Evolutionary conservation across 2,113 vertebrate genomes (phyloP), one percentile per base, ranked within the genome.

Genomic region (Agapornis roseicollis): DNA sequence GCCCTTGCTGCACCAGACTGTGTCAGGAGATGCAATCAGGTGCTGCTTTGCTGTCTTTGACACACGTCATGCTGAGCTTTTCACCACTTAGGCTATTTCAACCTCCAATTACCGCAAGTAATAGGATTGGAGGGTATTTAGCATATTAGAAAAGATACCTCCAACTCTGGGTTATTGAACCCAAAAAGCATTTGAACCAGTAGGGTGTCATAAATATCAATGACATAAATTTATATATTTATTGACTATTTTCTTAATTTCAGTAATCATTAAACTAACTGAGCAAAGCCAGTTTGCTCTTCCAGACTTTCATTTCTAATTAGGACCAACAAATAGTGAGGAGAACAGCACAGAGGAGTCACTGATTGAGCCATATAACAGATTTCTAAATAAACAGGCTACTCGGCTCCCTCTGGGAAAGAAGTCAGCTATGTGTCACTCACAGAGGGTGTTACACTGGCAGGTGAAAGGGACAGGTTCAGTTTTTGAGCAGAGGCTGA

Each of bases 1-100:
- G 23, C 17, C 44, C 22, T 33, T 0, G 0, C n/a, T 1, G 4
- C 11, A 18, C 22, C 44, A 35, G 16, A 60, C 28, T 8, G 52
- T 31, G 19, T 4, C 64, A 87, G 64, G 35, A 81, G 24, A 47
- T 11, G 23, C 33, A 39, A 1, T 17, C 46, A 74, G 46, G 13
- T 8, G 25, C 37, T 68, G 27, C 52, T 64, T 79, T 72, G 24
- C 47, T 28, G 10, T n/a, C 56, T 39, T 46, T 42, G 52, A 58
- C 31, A 44, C 7, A 58, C 23, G 8, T 17, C 39, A 61, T 23
- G 17, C 25, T 13, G 49, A 47, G 17, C 69, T 79, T 81, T 61
- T 61, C 37, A 46, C 33, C 52, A 13, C 11, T 31, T 61, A 23
- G 47, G 15, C 29, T 92, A 13, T 35, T 65, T 65, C 60, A 80